Evolutionary conservation across 2,888 invertebrate genomes (phyloP).

Genomic region (Idaea biselata): DNA sequence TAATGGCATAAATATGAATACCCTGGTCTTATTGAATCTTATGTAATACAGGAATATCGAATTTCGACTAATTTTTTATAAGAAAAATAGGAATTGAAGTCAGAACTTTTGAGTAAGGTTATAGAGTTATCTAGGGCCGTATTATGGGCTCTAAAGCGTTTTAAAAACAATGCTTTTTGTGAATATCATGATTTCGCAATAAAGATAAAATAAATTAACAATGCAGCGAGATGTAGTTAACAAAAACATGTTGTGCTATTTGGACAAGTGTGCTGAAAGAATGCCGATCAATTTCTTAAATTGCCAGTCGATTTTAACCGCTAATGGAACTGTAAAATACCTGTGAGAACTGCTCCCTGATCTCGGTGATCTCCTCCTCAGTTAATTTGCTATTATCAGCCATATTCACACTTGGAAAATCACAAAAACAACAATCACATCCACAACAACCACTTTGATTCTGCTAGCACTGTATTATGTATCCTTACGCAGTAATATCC

Average conservation of each 20-base stretch:
- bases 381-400: slow-evolving; percentile 81
- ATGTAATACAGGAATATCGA: background rate
- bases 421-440: slow-evolving; percentile 68
- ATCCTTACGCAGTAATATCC: slow-evolving; percentile 45
- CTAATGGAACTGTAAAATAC: slow-evolving; percentile 59
- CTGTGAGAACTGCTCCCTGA: slow-evolving; percentile 87
- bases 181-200: background rate
- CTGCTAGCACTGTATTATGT: slow-evolving; percentile 47
- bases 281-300: background rate
- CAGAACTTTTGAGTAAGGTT: background rate
- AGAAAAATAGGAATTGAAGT: background rate
- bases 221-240: background rate
- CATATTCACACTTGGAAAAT: slow-evolving; percentile 64
- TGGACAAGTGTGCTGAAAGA: background rate
- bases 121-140: background rate
- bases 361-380: slow-evolving; percentile 86
- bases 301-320: background rate
- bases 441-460: slow-evolving; percentile 31
- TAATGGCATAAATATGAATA: slow-evolving; percentile 1
- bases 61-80: background rate
- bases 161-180: background rate
- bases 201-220: background rate
- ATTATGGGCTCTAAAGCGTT: background rate
- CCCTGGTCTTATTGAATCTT: background rate
- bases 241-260: background rate